Base-by-base conservation (phyloP, 2,113 vertebrate genomes). In the Erythrolamprus reginae region DNA sequence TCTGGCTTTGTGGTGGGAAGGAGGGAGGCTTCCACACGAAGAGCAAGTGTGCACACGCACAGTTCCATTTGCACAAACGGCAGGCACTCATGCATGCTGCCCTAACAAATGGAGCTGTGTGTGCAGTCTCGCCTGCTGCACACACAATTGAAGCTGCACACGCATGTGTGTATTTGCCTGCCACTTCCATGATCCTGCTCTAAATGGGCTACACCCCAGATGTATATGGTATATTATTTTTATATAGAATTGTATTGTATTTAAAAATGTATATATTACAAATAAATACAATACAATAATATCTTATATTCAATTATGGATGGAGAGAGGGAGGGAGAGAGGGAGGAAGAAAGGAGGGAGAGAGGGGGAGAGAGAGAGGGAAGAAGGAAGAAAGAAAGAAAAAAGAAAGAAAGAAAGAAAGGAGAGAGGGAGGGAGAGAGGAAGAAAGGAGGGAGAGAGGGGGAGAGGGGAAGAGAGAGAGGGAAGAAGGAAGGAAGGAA, bases 21-120 rank as follows among this genome's bases (percentile, higher is more conserved):
- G 1, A 2, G 10, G 58, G 58, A 61, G 10, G 24, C 10, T 61
- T 28, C 1, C 2, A 4, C 23, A 24, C 4, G 26, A 61, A 28
- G 10, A 61, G 3, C 26, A 12, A 61, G 1, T 12, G 1, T 12
- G 10, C 10, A 12, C 3, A 1, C 1, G 3, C 10, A 26, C 9
- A 58, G 56, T 26, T 61, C 26, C 56, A 61, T 61, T n/a, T 61
- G 58, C 10, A 10, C 3, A 28, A 61, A 24, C 3, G 8, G 10
- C 3, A 1, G 26, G 10, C 26, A 61, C 26, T 13, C 28, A 61
- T n/a, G 58, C 58, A 61, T 10, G 9, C 58, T n/a, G 26, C 56
- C 28, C 26, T 4, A 26, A 61, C 56, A 28, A 61, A 61, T 4
- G 9, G 56, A 61, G 10, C 10, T 61, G 24, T 10, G 56, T 12